phyloP scores from a whole-genome alignment of 2,113 vertebrate genomes.

The Oreochromis aureus region DNA sequence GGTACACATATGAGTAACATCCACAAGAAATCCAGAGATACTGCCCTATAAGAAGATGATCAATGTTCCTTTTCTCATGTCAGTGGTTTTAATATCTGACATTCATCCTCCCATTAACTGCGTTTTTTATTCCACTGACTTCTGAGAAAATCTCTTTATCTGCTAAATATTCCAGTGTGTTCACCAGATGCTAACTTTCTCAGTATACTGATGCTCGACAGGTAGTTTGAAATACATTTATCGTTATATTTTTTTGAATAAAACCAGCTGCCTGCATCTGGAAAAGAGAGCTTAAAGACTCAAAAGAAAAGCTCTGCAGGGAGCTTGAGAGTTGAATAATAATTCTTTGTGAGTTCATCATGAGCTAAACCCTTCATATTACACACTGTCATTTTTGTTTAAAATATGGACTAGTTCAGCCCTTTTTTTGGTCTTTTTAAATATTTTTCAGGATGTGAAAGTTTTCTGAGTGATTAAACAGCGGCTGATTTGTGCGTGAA shows the following conservation, averaged over 20 bases:
- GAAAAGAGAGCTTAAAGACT: neutral
- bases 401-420: neutral
- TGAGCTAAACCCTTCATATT: neutral
- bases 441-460: neutral
- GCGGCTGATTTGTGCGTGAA: neutral
- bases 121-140: neutral
- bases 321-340: neutral
- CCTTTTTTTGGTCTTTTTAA: neutral
- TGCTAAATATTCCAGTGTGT: neutral
- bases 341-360: neutral
- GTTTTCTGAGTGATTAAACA: neutral
- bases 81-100: neutral
- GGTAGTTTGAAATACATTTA: neutral
- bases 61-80: neutral
- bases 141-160: neutral
- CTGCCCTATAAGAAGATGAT: neutral
- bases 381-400: neutral
- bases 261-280: neutral
- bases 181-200: neutral
- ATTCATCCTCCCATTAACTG: neutral
- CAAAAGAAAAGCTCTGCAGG: neutral
- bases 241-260: neutral
- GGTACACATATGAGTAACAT: neutral
- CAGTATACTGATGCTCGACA: neutral
- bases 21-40: neutral